Evolutionary conservation across 2,113 vertebrate species (phyloP), one percentile per base, ranked within the genome.

Genomic region (Oryzias javanicus): DNA sequence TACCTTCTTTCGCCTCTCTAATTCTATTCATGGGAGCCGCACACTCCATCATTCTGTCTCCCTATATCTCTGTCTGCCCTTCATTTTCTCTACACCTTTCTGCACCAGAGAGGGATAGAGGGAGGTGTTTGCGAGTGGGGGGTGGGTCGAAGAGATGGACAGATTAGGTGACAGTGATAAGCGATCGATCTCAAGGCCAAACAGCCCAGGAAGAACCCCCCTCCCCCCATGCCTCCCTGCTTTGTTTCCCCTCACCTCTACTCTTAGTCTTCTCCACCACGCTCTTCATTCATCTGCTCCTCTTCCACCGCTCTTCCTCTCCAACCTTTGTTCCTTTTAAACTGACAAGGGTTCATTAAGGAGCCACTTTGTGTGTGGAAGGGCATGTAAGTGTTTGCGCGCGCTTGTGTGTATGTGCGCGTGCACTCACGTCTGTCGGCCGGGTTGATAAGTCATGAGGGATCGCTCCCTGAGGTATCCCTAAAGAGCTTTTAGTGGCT

Each of bases 81-180:
- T 84, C 84, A 80, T 87, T 86, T 89, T 88, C 70, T 79, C 79
- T 40, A 62, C 80, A 84, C 82, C 81, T 81, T 55, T 78, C 80
- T 72, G 74, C 77, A 70, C 49, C 14, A 18, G 27, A 60, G 55
- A 18, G 47, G 75, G 81, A 70, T 51, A 60, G 71, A 70, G 41
- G 53, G 58, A 67, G 42, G 19, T 52, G 46, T 42, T 6, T 54
- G 3, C 14, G 44, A 61, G 49, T 25, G 48, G 48, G 44, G 20
- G 50, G 29, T 65, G 68, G 19, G 57, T 55, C 55, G 18, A 63
- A 67, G 74, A 82, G 88, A 89, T 88, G 76, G 84, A 82, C 80
- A 82, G 84, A 89, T 87, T 84, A 84, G 76, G 84, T 88, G 88
- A 88, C 84, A 82, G 88, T 86, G 86, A 89, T 89, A 87, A 88